Evolutionary conservation across 1,140 invertebrate species (phyloP).

Genomic region (Telenomus remus): DNA sequence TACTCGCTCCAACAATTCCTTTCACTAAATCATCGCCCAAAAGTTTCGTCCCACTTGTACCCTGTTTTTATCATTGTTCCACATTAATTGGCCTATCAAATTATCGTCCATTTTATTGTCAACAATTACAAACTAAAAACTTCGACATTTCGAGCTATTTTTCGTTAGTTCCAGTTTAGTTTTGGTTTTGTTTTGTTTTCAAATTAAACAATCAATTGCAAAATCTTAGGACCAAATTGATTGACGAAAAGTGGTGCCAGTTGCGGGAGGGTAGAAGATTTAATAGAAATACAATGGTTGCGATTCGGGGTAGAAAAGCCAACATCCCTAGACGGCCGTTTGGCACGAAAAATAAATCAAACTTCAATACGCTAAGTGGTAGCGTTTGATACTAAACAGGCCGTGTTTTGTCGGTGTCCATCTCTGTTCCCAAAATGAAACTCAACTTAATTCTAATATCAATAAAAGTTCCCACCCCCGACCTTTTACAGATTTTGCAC

Average conservation of each 20-base stretch:
- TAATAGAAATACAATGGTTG: conserved; percentile 72
- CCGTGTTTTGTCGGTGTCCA: conserved; percentile 31
- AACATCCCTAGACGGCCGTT: conserved; percentile 68
- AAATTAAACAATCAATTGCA: conserved; percentile 12
- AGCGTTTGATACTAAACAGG: conserved; percentile 72
- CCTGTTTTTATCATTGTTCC: conserved; percentile 60
- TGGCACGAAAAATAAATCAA: conserved; percentile 73
- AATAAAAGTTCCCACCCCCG: conserved; percentile 57
- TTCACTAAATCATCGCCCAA: conserved; percentile 64
- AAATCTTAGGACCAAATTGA: conserved; percentile 40
- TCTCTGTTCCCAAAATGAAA: conserved; percentile 65
- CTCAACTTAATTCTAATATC: conserved; percentile 69
- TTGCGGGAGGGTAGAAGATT: conserved; percentile 61
- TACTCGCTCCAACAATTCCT: conserved; percentile 53
- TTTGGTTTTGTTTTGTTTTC: too few relatives aligned
- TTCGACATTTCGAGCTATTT: too few relatives aligned
- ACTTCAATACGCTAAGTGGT: conserved; percentile 75
- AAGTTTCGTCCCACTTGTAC: conserved; percentile 38
- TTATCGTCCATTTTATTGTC: not conserved
- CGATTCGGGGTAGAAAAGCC: conserved; percentile 64
- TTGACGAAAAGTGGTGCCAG: conserved; percentile 44
- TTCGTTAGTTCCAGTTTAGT: too few relatives aligned
- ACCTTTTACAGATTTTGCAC: conserved; percentile 30
- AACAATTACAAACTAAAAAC: too few relatives aligned
- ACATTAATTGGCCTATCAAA: conserved; percentile 52